Evolutionary conservation across 2,113 vertebrate species (phyloP), one percentile per base, ranked within the genome.

Genomic region (Chaetura pelagica): DNA sequence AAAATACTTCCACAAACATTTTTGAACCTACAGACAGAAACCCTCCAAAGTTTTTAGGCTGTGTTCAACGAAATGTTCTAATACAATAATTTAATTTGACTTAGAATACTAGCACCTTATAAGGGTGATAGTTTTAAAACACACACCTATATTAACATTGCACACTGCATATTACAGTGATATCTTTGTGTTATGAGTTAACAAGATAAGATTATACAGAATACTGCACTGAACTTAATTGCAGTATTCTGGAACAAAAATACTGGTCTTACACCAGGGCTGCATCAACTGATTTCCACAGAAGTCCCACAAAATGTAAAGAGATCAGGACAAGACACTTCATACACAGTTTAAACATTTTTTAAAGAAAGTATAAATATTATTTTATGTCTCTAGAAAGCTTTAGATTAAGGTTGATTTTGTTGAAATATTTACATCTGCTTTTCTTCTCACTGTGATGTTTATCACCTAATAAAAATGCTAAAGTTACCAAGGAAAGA

Each of bases 401-500:
- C 76, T 95, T 97, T 97, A 90, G 87, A 97, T 97, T 97, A 96
- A 98, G 89, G 92, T 96, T 98, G 97, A 97, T 97, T 96, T 90
- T 98, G 87, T 94, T 96, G 97, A 97, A 98, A 98, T 97, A 97
- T 96, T 95, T 98, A 93, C 87, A 97, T 97, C 90, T 97, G 90
- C 83, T 97, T 97, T 97, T 96, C 87, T 89, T 87, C 92, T 97
- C 89, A 87, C 59, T 87, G 73, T 93, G 94, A 96, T 98, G 96
- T 98, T 98, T 98, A 97, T 98, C 97, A 94, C 97, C 97, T 98
- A 98, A 98, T 98, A 98, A 98, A 98, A 98, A 98, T 98, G 97
- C 97, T 98, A 94, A 98, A 98, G 97, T 98, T 98, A 97, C 96
- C 84, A 95, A 97, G 97, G 94, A 98, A 98, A 97, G 97, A 98